phyloP scores from a whole-genome alignment of 2,888 invertebrate genomes.

The Ashinkailepas kermadecensis region DNA sequence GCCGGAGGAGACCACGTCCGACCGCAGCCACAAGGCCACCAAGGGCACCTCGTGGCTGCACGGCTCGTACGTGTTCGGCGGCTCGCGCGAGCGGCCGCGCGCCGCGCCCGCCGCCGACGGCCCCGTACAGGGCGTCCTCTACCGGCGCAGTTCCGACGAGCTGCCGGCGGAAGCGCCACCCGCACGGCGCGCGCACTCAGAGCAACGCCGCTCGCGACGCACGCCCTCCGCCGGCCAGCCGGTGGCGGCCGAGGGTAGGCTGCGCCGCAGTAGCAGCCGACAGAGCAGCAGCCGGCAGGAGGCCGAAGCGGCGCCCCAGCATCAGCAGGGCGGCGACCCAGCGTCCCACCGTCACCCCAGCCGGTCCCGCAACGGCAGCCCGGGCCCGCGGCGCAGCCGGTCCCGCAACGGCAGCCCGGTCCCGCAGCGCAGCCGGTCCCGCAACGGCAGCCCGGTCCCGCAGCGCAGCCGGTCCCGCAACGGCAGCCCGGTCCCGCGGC shows the following conservation, averaged over 20 bases:
- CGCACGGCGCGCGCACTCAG: neutral
- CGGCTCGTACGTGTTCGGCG: slow-evolving; percentile 3
- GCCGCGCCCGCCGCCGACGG: neutral
- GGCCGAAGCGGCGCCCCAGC: neutral
- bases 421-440: neutral
- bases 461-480: neutral
- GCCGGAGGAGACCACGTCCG: neutral
- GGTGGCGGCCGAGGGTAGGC: neutral
- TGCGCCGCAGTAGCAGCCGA: neutral
- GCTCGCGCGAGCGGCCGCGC: neutral
- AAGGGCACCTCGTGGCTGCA: slow-evolving; percentile 11
- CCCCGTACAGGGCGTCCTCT: neutral
- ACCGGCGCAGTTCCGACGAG: slow-evolving; percentile 5
- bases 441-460: neutral
- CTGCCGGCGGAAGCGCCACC: neutral
- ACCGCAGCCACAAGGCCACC: neutral
- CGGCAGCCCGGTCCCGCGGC: neutral
- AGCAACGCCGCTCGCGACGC: neutral
- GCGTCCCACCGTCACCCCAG: neutral
- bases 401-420: neutral
- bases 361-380: neutral
- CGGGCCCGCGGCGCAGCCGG: neutral
- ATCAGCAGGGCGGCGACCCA: neutral
- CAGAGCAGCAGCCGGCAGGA: neutral
- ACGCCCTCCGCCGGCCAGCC: neutral